Base-by-base conservation (phyloP, 35 echinoderm and acorn worm species). In the Nesometra sesokonis region DNA sequence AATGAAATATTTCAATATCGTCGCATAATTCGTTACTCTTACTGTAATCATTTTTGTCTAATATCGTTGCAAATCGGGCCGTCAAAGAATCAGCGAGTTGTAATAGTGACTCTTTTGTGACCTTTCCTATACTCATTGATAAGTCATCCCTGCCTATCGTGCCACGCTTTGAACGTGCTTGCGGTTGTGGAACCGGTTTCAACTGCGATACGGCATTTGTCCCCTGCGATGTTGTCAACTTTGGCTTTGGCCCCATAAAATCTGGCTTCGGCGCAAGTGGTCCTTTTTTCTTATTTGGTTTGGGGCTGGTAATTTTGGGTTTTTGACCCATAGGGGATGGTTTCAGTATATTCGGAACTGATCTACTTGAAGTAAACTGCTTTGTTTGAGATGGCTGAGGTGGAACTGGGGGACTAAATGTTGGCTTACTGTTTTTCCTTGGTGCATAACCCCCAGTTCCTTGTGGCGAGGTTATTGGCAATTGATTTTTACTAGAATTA, bases 331-430 rank as follows among this genome's bases (percentile, higher is more conserved):
- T 91, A 37, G 88, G 87, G 0, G 52, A 21, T 15, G 92, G 96
- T 30, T 94, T 99, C 5, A 90, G 85, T 32, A 87, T 89, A 30
- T 34, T 84, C 31, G 91, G 86, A n/a, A 88, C 46, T 0, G 92
- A 89, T 37, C 88, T 99, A 36, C 29, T 36, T 17, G 90, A 80
- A 35, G 85, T 87, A 11, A 85, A 23, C 30, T 82, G 47, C 0
- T 93, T 91, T 52, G 90, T 94, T 8, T 89, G 88, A 0, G 95
- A 90, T 7, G 95, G 91, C 0, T 90, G 92, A 35, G 87, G 91
- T 32, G 92, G 85, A 21, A 79, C 79, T 0, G 93, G 93, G 5
- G 94, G 93, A 29, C 76, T 86, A n/a, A 85, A 84, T 57, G 89
- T 67, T 4, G 88, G 88, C 76, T 83, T 77, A 33, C 82, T 81